A percentile compares a stretch with the other conserved stretches of the same genome.
phyloP scores from a whole-genome alignment of 2,888 invertebrate genomes.

The Pecten maximus region DNA sequence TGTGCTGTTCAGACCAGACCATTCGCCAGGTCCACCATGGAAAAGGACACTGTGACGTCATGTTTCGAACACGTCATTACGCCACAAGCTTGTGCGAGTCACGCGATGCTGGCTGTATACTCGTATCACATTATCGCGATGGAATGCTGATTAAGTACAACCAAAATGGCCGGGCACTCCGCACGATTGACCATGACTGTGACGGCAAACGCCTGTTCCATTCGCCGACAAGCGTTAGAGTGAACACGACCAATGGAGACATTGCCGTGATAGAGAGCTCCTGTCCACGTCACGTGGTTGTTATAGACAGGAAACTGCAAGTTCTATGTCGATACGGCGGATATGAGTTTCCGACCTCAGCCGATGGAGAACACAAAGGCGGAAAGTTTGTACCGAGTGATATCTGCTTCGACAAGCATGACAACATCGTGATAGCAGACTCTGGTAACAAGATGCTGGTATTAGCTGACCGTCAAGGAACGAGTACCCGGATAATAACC shows the following conservation, averaged over 20 bases:
- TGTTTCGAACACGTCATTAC: neutral
- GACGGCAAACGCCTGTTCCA: neutral
- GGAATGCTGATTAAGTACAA: neutral
- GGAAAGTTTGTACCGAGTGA: neutral
- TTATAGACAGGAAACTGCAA: neutral
- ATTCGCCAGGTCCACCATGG: neutral
- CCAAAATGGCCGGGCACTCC: neutral
- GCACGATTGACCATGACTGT: constrained; percentile 8
- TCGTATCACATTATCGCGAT: neutral
- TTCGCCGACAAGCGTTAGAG: constrained; percentile 8
- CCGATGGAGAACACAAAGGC: neutral
- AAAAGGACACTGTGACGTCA: neutral
- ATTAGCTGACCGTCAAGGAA: neutral
- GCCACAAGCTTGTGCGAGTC: neutral
- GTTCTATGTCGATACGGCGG: neutral
- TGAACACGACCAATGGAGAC: constrained; percentile 26
- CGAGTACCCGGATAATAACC: neutral
- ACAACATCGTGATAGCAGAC: constrained; percentile 15
- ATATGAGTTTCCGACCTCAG: neutral
- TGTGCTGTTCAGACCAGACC: neutral
- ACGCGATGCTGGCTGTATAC: neutral
- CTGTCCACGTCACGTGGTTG: neutral
- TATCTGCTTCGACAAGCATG: constrained; percentile 4
- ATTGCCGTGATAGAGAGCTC: constrained; percentile 13
- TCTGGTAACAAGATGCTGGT: neutral